Evolutionary conservation across 1,140 invertebrate species (phyloP).

Genomic region (Dinothrombium tinctorium): DNA sequence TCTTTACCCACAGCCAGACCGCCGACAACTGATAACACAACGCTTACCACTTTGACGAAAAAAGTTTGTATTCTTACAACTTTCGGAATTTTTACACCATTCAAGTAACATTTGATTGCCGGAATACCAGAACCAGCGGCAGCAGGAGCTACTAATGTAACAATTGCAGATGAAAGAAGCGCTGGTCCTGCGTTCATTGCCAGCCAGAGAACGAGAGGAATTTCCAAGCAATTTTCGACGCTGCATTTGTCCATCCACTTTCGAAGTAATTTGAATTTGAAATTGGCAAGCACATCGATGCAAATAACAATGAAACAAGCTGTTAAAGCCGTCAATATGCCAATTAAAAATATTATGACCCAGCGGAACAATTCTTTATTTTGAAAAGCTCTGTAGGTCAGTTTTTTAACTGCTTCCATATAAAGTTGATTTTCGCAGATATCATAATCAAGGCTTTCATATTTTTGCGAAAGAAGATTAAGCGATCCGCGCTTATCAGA

Average conservation of each 20-base stretch:
- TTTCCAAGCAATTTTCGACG: conserved; percentile 34
- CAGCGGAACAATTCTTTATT: conserved; percentile 31
- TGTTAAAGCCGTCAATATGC: conserved; percentile 71
- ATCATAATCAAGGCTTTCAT: conserved; percentile 70
- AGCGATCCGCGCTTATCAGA: conserved; percentile 1
- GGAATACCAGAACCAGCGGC: conserved; percentile 93
- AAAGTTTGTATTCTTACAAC: conserved; percentile 83
- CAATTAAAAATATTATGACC: conserved; percentile 79
- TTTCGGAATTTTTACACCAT: conserved; percentile 82
- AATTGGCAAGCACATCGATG: conserved; percentile 52
- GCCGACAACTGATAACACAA: conserved; percentile 84
- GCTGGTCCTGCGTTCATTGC: conserved; percentile 48
- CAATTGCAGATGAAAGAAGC: conserved; percentile 52
- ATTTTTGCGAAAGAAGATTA: conserved; percentile 11
- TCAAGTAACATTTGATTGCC: conserved; percentile 97
- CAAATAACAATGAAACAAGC: conserved; percentile 68
- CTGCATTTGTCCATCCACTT: conserved; percentile 31
- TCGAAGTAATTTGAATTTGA: conserved; percentile 54
- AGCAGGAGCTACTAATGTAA: conserved; percentile 51
- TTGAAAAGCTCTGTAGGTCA: conserved; percentile 69
- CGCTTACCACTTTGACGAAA: conserved; percentile 77
- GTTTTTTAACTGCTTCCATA: conserved; percentile 58
- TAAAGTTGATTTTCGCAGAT: conserved; percentile 56
- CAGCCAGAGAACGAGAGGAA: conserved; percentile 54
- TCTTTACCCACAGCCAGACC: conserved; percentile 93